These are phyloP conservation scores for Gibbula magus DNA, from an alignment of 2,888 invertebrate genomes.

Conservation along the genomic window DNA sequence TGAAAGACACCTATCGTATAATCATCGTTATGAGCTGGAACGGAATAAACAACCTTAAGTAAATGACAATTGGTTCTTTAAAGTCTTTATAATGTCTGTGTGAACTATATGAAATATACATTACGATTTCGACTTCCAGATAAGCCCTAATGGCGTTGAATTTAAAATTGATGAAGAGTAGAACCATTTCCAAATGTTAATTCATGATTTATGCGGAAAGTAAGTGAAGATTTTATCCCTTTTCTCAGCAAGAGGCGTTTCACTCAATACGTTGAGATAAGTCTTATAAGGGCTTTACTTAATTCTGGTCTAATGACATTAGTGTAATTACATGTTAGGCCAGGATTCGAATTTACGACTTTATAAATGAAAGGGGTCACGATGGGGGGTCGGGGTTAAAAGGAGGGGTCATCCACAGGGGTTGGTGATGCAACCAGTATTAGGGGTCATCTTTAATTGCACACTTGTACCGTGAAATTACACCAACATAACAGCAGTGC, in stretches of 20 bases:
- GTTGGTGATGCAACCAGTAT: not conserved
- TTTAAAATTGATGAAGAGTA: not conserved
- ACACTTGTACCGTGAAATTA: conserved; percentile 4
- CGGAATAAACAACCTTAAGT: no score
- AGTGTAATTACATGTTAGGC: conserved; percentile 9
- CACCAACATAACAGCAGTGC: not conserved
- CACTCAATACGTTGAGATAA: not conserved
- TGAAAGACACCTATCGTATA: no score
- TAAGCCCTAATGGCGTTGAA: not conserved
- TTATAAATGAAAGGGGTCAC: not conserved
- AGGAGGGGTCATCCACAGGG: not conserved
- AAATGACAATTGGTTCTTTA: no score
- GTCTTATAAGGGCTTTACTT: conserved; percentile 4
- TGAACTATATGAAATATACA: no score
- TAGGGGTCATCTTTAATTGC: conserved; percentile 8
- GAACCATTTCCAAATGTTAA: not conserved
- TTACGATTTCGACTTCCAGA: no score
- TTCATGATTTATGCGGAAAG: not conserved
- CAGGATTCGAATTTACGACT: conserved; percentile 2
- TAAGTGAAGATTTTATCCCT: not conserved
- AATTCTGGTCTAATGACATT: not conserved
- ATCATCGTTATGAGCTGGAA: no score
- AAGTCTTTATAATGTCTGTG: no score
- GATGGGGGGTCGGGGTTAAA: not conserved
- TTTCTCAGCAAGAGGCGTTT: not conserved